Conservation (phyloP, 2,113 vertebrate species). For the Tragelaphus imberbis region DNA sequence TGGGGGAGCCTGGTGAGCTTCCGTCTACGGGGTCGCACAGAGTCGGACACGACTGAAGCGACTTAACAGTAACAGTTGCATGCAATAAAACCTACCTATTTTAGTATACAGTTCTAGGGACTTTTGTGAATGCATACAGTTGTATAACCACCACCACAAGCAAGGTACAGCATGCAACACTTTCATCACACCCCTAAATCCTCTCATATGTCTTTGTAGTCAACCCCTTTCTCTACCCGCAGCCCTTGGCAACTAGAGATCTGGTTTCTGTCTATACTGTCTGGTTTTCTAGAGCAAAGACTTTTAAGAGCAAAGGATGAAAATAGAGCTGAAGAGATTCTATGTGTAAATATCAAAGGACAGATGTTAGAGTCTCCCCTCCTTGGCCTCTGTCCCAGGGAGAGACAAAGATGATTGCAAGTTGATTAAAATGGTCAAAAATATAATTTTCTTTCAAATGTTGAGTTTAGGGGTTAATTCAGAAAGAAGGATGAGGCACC, state of each 20-base stretch:
- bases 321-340: not conserved
- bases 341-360: not conserved
- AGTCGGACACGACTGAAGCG: no score
- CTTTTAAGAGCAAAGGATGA: not conserved
- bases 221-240: not conserved
- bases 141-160: not conserved
- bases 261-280: not conserved
- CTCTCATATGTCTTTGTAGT: not conserved
- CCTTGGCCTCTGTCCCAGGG: not conserved
- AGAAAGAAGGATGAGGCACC: not conserved
- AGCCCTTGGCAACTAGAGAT: not conserved
- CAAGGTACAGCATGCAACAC: not conserved
- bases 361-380: not conserved
- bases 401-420: not conserved
- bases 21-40: no score
- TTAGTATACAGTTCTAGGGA: not conserved
- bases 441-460: not conserved
- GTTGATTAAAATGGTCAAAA: not conserved
- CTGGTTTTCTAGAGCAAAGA: slow-evolving; percentile 19
- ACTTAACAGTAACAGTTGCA: not conserved
- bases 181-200: not conserved
- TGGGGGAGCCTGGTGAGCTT: no score
- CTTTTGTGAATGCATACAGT: not conserved
- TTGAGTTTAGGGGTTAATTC: not conserved
- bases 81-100: not conserved